Evolutionary conservation across 2,113 vertebrate genomes (phyloP), one percentile per base, ranked within the genome.

Genomic region (Nematolebias whitei): DNA sequence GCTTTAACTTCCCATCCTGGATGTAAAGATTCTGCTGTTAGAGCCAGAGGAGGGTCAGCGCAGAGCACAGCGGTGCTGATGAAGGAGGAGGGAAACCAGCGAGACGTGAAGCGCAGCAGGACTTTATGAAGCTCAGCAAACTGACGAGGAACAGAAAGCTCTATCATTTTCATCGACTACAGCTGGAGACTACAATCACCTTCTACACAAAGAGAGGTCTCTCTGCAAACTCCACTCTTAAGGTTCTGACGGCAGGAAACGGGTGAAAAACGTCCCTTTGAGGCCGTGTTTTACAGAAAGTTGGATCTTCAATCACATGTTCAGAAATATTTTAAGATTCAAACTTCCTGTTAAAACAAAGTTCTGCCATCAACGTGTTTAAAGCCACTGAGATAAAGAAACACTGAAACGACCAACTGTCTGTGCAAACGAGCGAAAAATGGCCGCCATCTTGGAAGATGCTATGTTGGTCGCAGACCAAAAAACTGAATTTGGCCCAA

Each of bases 1-100:
- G 3, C 26, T 3, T 29, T 29, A 29, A 29, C 3, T 29, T 29
- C 54, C 61, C 71, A 26, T 62, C 18, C 0, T 70, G 73, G 65
- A 74, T 56, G 74, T 60, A 64, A 71, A 84, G 66, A 62, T 5
- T 51, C 64, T 49, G 72, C 62, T 24, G 66, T 68, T 66, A 58
- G 68, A 67, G 47, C 57, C 32, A 58, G 20, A 49, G 63, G 60
- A 61, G 52, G 53, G 19, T 44, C 45, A 59, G 41, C 47, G 14
- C n/a, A 66, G 63, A 59, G 47, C 56, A 49, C 29, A 63, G 71
- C 64, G 5, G 35, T 3, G 65, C 67, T 24, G 71, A 51, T 16
- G 24, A 39, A 49, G 35, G 56, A 47, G 40, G 59, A 11, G 56
- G 19, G 32, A 43, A 62, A 68, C 68, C 69, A 76, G 60, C 10